phyloP scores from a whole-genome alignment of 2,797 vertebrate species.

The Clarias pachynema region DNA sequence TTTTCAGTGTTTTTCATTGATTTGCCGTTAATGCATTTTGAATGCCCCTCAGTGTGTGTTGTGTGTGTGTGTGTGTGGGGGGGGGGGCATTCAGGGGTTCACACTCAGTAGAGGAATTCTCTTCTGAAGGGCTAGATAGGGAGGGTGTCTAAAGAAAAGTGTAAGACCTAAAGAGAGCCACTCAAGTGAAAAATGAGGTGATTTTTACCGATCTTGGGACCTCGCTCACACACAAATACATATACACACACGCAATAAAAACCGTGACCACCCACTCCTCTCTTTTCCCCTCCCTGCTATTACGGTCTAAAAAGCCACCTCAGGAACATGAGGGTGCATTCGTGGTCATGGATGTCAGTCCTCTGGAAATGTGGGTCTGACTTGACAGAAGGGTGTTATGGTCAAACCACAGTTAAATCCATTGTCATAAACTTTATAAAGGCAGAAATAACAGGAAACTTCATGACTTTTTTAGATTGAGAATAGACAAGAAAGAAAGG shows the following conservation, averaged over 20 bases:
- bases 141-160: conserved; percentile 86
- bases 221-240: conserved; percentile 60
- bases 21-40: conserved; percentile 99
- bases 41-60: conserved; percentile 98
- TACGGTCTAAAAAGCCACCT: conserved; percentile 29
- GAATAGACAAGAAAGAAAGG: not conserved
- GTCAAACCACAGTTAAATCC: not conserved
- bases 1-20: conserved; percentile 98
- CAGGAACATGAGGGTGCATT: conserved; percentile 27
- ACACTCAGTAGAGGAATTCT: conserved; percentile 92
- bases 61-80: conserved; percentile 48
- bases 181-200: conserved; percentile 99
- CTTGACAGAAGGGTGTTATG: not conserved
- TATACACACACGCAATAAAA: conserved; percentile 48
- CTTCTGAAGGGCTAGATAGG: conserved; percentile 88
- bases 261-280: conserved; percentile 56
- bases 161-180: conserved; percentile 94
- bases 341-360: conserved; percentile 35
- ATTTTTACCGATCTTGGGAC: conserved; percentile 85
- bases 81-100: conserved; percentile 86
- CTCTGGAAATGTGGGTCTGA: conserved; percentile 18
- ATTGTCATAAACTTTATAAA: not conserved
- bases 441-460: not conserved
- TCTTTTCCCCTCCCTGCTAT: conserved; percentile 43
- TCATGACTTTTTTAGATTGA: not conserved